Evolutionary conservation across 2,797 vertebrate genomes (phyloP), one percentile per base, ranked within the genome.

Genomic region (Numenius phaeopus): DNA sequence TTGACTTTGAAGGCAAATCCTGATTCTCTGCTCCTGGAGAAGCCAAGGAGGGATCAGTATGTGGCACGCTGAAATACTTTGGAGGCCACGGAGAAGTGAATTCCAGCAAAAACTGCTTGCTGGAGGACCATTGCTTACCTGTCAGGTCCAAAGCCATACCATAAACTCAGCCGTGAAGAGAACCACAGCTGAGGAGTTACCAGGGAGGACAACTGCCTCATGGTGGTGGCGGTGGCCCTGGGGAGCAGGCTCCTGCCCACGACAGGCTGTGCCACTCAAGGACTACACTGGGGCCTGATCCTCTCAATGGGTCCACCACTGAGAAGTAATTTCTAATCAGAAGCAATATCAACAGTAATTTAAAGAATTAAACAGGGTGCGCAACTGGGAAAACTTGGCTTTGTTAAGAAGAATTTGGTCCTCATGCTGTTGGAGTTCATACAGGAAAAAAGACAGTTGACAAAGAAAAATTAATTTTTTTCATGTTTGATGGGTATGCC

Each of bases 271-370:
- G 59, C 24, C 62, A 47, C 34, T 23, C 32, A 46, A 17, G 3
- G 8, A 17, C 61, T 84, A 62, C 9, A 3, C 2, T 23, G n/a
- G n/a, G n/a, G 44, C 27, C 76, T 27, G 76, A 34, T 19, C 5
- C 15, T 67, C 49, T 37, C 5, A 3, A 32, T 0, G 0, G 39
- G 14, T 20, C 46, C 30, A 11, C 8, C 30, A 11, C 32, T 29
- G 24, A 82, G 71, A 50, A 67, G 52, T 19, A 19, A n/a, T 64
- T 88, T 30, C 77, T 75, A 44, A 59, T 19, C 40, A 49, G n/a
- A 52, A 78, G 14, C 61, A 92, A 20, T 54, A 80, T 39, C 44
- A 59, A 11, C 26, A 55, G 34, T 39, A 40, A 46, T 2, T 6
- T 15, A 39, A 81, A 65, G 20, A 61, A 72, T 64, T 37, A 30